Evolutionary conservation across 2,888 invertebrate genomes (phyloP).

Genomic region (Acrobasis repandana): DNA sequence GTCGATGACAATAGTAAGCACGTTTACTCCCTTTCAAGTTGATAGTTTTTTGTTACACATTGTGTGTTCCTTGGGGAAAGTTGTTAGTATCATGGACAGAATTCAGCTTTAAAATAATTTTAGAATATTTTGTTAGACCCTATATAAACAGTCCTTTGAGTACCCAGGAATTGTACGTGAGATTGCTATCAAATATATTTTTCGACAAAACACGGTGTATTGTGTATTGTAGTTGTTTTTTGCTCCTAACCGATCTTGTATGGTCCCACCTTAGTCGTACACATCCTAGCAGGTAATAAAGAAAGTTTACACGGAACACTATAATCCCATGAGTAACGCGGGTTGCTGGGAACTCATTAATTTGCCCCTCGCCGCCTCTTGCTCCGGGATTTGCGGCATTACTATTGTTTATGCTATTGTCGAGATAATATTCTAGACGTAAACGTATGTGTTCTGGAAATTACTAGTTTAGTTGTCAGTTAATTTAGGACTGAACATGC

Average conservation of each 20-base stretch:
- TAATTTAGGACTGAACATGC: background rate
- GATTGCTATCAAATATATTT: no score
- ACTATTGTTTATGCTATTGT: constrained; percentile 67
- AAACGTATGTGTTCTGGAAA: constrained; percentile 9
- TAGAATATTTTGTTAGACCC: no score
- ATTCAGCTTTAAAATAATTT: no score
- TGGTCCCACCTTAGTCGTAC: background rate
- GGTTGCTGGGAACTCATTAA: constrained; percentile 59
- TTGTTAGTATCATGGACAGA: no score
- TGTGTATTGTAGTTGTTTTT: no score
- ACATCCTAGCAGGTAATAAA: constrained; percentile 44
- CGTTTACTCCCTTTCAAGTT: no score
- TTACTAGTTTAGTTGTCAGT: constrained; percentile 44
- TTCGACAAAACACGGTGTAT: no score
- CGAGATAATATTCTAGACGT: constrained; percentile 41
- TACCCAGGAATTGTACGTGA: no score
- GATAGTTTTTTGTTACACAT: no score
- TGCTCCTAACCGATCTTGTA: background rate
- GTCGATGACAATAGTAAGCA: no score
- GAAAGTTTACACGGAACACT: constrained; percentile 55
- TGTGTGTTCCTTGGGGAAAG: no score
- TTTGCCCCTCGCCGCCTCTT: constrained; percentile 56
- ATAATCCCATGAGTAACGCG: constrained; percentile 65
- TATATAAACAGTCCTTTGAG: no score
- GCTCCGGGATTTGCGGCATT: constrained; percentile 65